Evolutionary conservation across 2,113 vertebrate species (phyloP).

Genomic region (Trogon surrucura): DNA sequence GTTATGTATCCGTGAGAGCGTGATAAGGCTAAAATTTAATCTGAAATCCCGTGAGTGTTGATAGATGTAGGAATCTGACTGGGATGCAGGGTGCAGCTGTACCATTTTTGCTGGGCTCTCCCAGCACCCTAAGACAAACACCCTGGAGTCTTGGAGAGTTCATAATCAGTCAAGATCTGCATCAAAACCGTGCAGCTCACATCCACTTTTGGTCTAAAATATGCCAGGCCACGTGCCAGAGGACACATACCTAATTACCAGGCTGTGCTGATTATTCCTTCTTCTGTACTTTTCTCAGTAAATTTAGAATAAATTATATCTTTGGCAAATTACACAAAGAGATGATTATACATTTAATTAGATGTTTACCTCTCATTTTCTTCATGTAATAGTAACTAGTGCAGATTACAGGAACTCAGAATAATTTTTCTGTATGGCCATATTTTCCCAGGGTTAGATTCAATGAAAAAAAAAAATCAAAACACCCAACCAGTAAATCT

Average conservation of each 20-base stretch:
- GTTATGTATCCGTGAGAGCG: neutral
- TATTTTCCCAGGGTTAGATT: slow-evolving; percentile 54
- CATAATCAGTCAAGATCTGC: neutral
- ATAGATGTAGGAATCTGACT: neutral
- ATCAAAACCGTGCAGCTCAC: neutral
- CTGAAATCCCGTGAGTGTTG: neutral
- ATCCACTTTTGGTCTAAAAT: slow-evolving; percentile 27
- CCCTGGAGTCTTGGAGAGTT: neutral
- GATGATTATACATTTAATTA: slow-evolving; percentile 71
- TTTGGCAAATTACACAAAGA: slow-evolving; percentile 61
- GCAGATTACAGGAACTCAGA: slow-evolving; percentile 61
- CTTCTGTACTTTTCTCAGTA: slow-evolving; percentile 68
- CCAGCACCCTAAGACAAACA: neutral
- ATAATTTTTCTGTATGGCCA: slow-evolving; percentile 38
- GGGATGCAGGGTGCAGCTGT: neutral
- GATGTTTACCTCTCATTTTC: slow-evolving; percentile 61
- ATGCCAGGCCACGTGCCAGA: neutral
- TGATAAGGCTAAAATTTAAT: neutral
- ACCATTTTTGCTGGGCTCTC: neutral
- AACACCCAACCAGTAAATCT: neutral
- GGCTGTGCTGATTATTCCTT: slow-evolving; percentile 67
- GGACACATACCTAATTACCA: slow-evolving; percentile 67
- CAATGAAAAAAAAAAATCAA: neutral
- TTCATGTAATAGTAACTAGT: slow-evolving; percentile 41
- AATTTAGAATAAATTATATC: slow-evolving; percentile 75